Evolutionary conservation across 2,888 invertebrate species (phyloP).

Genomic region (Mactromeris polynyma): DNA sequence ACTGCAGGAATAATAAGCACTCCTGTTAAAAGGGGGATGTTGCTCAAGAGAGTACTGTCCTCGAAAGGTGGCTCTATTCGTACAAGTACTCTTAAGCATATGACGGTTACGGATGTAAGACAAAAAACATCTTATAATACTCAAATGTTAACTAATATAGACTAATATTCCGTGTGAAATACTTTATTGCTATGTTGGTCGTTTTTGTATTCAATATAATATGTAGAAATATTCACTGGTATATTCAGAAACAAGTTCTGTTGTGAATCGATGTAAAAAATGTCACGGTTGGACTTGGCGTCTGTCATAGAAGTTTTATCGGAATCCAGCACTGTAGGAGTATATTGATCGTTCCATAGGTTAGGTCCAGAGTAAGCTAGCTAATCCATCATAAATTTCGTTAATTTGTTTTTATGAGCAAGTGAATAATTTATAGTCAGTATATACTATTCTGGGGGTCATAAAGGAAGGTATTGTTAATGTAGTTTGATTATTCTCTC

Average conservation of each 20-base stretch:
- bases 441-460: slow-evolving; percentile 17
- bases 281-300: neutral
- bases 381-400: slow-evolving; percentile 34
- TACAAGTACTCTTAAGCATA: too few relatives aligned
- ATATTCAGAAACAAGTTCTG: neutral
- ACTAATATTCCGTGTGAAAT: too few relatives aligned
- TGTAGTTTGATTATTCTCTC: slow-evolving; percentile 7
- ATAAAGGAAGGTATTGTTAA: slow-evolving; percentile 26
- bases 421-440: slow-evolving; percentile 34
- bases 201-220: neutral
- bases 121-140: neutral
- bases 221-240: neutral
- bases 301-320: slow-evolving; percentile 3
- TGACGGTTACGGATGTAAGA: neutral
- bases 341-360: neutral
- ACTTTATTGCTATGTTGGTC: too few relatives aligned
- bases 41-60: too few relatives aligned
- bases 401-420: slow-evolving; percentile 45
- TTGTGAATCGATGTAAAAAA: neutral
- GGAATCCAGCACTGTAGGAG: neutral
- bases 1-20: neutral
- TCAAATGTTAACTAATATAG: neutral
- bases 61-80: too few relatives aligned
- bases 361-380: neutral
- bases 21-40: neutral